phyloP scores from a whole-genome alignment of 2,888 invertebrate species.

The Brachypterus glaber region DNA sequence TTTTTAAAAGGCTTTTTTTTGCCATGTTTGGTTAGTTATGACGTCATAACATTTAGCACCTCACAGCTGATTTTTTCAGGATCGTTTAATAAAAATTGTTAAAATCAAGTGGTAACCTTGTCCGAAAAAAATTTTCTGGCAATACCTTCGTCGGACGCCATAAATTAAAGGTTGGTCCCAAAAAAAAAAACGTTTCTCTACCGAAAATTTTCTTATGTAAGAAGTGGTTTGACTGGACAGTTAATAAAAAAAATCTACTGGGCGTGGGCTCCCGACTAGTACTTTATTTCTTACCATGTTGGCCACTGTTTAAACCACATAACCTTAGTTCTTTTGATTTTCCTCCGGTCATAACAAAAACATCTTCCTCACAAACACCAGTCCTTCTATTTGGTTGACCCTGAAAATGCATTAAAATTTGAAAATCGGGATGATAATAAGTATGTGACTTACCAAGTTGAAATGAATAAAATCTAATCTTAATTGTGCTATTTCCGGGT shows the following conservation, averaged over 20 bases:
- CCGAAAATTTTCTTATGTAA: too few species aligned
- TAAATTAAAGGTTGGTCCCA: too few species aligned
- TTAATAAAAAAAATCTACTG: neutral
- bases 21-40: too few species aligned
- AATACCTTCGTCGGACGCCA: too few species aligned
- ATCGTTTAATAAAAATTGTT: too few species aligned
- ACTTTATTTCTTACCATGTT: constrained; percentile 53
- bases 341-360: constrained; percentile 52
- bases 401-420: constrained; percentile 37
- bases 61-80: too few species aligned
- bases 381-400: constrained; percentile 74
- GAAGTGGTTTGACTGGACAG: too few species aligned
- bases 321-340: constrained; percentile 52
- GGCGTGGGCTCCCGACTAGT: neutral
- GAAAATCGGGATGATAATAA: neutral
- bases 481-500: constrained; percentile 71
- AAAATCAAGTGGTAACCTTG: too few species aligned
- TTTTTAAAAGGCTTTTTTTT: too few species aligned
- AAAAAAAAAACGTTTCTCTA: too few species aligned
- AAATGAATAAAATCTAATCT: constrained; percentile 77
- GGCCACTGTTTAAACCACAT: constrained; percentile 77
- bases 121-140: too few species aligned
- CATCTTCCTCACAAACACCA: constrained; percentile 70
- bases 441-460: constrained; percentile 53
- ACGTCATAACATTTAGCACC: too few species aligned